Conservation (phyloP, 2,888 invertebrate genomes). For the Nowickia ferox region DNA sequence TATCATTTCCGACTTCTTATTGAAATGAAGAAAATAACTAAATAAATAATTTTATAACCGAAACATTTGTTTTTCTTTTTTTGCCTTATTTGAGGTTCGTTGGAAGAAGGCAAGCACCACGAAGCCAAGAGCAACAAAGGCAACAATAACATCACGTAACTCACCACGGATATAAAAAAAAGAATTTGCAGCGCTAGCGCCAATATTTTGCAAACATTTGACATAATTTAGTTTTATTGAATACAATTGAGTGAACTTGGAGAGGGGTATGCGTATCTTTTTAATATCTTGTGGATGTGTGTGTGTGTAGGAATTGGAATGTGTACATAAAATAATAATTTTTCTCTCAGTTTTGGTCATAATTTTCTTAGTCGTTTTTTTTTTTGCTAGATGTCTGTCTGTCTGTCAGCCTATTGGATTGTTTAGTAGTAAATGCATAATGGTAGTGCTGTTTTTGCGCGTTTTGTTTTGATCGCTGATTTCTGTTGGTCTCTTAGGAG, state of each 20-base stretch:
- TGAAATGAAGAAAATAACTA: background rate
- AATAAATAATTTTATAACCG: background rate
- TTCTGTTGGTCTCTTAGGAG: slow-evolving; percentile 49
- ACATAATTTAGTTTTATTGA: slow-evolving; percentile 67
- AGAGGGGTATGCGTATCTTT: background rate
- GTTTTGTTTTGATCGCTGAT: slow-evolving; percentile 69
- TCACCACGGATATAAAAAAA: slow-evolving; percentile 60
- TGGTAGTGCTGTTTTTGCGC: slow-evolving; percentile 62
- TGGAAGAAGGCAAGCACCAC: slow-evolving; percentile 6
- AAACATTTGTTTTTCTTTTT: background rate
- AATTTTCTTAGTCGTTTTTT: slow-evolving; percentile 32
- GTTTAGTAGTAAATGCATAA: slow-evolving; percentile 49
- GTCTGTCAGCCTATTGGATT: slow-evolving; percentile 28
- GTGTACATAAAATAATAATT: slow-evolving; percentile 47
- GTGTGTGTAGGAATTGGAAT: slow-evolving; percentile 10
- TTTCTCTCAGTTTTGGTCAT: slow-evolving; percentile 51
- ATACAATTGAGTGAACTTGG: slow-evolving; percentile 31
- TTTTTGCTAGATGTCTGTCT: slow-evolving; percentile 37
- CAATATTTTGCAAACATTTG: slow-evolving; percentile 66
- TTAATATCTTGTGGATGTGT: slow-evolving; percentile 22
- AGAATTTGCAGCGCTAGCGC: slow-evolving; percentile 66
- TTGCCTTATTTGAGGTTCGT: slow-evolving; percentile 16
- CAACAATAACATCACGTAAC: slow-evolving; percentile 35
- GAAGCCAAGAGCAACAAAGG: slow-evolving; percentile 1
- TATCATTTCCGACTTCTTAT: too few relatives aligned